Evolutionary conservation across 2,797 vertebrate genomes (phyloP).

Genomic region (Malacoctenus gilli): DNA sequence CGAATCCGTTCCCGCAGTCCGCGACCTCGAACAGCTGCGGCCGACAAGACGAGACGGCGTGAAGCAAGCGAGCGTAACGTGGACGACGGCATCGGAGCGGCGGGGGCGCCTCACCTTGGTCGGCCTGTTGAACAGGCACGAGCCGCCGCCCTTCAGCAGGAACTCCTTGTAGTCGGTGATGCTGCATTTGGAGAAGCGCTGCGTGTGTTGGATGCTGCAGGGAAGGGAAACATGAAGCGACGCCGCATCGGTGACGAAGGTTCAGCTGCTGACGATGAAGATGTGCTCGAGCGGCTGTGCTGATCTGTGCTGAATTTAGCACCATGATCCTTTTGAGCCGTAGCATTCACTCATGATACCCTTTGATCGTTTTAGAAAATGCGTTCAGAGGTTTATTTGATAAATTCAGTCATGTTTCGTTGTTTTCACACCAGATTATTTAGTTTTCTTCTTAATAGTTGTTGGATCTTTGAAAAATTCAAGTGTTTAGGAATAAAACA

Average conservation of each 20-base stretch:
- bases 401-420: no score
- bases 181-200: slow-evolving; percentile 97
- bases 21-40: slow-evolving; percentile 90
- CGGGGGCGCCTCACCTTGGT: slow-evolving; percentile 85
- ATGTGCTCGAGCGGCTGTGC: no score
- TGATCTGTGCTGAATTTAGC: no score
- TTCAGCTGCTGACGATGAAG: not conserved
- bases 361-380: no score
- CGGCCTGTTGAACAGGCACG: slow-evolving; percentile 96
- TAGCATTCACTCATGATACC: no score
- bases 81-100: not conserved
- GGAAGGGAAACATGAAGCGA: slow-evolving; percentile 25
- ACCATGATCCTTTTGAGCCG: no score
- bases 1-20: slow-evolving; percentile 95
- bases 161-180: slow-evolving; percentile 96
- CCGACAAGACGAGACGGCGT: slow-evolving; percentile 42
- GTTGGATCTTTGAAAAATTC: no score
- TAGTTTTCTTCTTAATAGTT: no score
- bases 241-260: not conserved
- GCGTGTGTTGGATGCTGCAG: slow-evolving; percentile 89
- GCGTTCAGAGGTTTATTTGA: no score
- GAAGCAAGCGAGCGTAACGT: slow-evolving; percentile 2
- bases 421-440: no score
- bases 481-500: no score
- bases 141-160: slow-evolving; percentile 92